Evolutionary conservation across 2,888 invertebrate genomes (phyloP).

Genomic region (Anaspis maculata): DNA sequence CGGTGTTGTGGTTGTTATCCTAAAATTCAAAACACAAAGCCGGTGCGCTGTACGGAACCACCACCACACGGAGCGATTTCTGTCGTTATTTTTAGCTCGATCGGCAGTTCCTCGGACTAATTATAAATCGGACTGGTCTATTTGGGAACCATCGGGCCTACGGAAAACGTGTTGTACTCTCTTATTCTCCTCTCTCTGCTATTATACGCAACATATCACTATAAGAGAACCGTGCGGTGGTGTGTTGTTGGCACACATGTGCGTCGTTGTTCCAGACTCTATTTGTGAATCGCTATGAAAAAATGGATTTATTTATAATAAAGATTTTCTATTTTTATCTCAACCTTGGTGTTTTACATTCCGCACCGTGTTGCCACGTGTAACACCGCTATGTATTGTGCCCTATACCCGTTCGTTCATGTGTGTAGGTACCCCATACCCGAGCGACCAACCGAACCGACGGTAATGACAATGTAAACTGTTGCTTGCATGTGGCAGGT

Average conservation of each 20-base stretch:
- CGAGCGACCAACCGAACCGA: too few species aligned
- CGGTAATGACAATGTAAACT: too few species aligned
- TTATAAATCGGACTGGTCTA: slow-evolving; percentile 22
- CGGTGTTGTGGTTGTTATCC: too few species aligned
- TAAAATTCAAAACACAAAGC: too few species aligned
- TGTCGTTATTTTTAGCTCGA: slow-evolving; percentile 4
- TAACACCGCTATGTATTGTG: slow-evolving; percentile 33
- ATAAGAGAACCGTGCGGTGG: too few species aligned
- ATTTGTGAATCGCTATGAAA: slow-evolving; percentile 33
- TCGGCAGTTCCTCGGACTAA: slow-evolving; percentile 19
- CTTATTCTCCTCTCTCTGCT: slow-evolving; percentile 7
- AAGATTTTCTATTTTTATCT: slow-evolving; percentile 42
- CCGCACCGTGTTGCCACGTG: slow-evolving; percentile 36
- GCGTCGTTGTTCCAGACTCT: slow-evolving; percentile 22
- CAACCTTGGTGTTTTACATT: slow-evolving; percentile 41
- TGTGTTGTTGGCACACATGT: slow-evolving; percentile 21
- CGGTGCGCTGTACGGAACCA: too few species aligned
- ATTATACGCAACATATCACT: too few species aligned
- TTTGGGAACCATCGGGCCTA: slow-evolving; percentile 18
- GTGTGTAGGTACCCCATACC: too few species aligned
- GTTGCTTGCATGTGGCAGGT: slow-evolving; percentile 28
- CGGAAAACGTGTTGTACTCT: slow-evolving; percentile 20
- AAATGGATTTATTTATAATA: slow-evolving; percentile 42
- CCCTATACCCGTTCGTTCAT: too few species aligned
- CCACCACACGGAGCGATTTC: not conserved